Base-by-base conservation (phyloP, 2,888 invertebrate species). In the Tineola bisselliella region DNA sequence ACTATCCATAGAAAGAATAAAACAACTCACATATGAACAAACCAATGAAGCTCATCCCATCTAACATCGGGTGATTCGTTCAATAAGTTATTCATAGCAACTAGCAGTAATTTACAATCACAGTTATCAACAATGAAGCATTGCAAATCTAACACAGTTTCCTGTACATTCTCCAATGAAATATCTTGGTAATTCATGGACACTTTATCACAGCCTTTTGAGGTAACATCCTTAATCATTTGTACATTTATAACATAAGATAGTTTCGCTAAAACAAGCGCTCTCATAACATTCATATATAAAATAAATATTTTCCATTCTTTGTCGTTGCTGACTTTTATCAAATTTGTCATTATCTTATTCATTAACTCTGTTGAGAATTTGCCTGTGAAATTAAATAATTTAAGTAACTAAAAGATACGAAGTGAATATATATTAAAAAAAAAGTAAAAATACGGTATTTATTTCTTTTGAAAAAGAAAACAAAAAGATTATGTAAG, bases 31-130 rank as follows among this genome's bases (percentile, higher is more conserved):
- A 90, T 81, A 72, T 88, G 87, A 70, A 89, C 81, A 69, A 91
- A 84, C 92, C 94, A 94, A 62, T 90, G 89, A 64, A 93, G 81
- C 72, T 92, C 91, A 11, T 88, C 74, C 94, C 94, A 95, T 66
- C 90, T 89, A 64, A 90, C 89, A 65, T 90, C 88, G 6, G 88
- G 86, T 64, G 91, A 88, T 67, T 90, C 87, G 65, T 81, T 82
- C 62, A 90, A 73, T 66, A 88, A 83, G 67, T 84, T 84, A 76
- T 91, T 90, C 82, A 92, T 92, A 59, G 90, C 88, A 60, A 88
- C 86, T 54, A 92, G 77, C 66, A 89, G 76, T 15, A 48, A 48
- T 48, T 48, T 48, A 6, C 15, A 17, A 48, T 82, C 8, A 86
- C 79, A 64, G 87, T 89, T 87, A 60, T 90, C 89, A 67, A 66